phyloP scores from a whole-genome alignment of 2,888 invertebrate species.

The Pachydiplax longipennis region DNA sequence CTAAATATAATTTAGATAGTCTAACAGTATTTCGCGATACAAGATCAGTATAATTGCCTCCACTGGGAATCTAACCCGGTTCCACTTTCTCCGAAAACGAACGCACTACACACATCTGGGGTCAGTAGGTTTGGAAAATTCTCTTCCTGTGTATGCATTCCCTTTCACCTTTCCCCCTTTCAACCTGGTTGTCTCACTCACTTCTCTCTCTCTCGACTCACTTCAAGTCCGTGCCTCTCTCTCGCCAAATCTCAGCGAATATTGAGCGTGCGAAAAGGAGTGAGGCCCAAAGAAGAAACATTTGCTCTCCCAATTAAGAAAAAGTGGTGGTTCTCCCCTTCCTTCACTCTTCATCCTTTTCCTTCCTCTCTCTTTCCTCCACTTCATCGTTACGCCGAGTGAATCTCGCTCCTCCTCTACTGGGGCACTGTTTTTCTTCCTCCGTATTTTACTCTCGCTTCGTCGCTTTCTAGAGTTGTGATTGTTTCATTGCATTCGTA shows the following conservation, averaged over 20 bases:
- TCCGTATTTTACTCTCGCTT: too few relatives aligned
- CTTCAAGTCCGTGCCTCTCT: not conserved
- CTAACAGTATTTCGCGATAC: too few relatives aligned
- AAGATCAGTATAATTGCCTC: too few relatives aligned
- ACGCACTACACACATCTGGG: too few relatives aligned
- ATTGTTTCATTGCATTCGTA: too few relatives aligned
- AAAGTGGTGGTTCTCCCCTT: conserved; percentile 2
- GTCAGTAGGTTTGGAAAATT: too few relatives aligned
- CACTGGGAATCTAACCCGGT: too few relatives aligned
- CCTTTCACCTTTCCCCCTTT: not conserved
- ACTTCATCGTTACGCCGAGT: not conserved
- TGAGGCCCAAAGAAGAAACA: not conserved
- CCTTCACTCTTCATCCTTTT: not conserved
- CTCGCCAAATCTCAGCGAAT: conserved; percentile 6
- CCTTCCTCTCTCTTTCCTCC: not conserved
- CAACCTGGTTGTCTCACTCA: not conserved
- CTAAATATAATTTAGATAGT: too few relatives aligned
- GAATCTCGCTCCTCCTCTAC: not conserved
- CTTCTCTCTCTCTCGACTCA: not conserved
- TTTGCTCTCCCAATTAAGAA: conserved; percentile 31
- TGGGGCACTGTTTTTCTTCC: too few relatives aligned
- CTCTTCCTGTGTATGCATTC: too few relatives aligned
- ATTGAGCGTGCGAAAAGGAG: not conserved
- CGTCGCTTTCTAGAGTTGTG: too few relatives aligned
- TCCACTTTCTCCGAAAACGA: too few relatives aligned